Evolutionary conservation across 2,888 invertebrate genomes (phyloP).

Genomic region (Odiellus spinosus): DNA sequence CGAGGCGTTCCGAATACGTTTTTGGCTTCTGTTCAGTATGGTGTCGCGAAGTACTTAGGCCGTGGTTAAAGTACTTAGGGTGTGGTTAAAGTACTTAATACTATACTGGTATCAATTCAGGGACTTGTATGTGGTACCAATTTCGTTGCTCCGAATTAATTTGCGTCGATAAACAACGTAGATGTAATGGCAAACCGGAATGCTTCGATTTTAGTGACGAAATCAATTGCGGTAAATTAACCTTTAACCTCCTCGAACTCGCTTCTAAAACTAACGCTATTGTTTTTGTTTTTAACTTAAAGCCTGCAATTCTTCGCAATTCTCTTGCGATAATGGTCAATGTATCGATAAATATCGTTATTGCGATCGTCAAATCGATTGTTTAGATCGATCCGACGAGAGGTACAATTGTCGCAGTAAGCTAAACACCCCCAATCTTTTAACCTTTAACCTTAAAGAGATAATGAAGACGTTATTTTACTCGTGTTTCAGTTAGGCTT

Average conservation of each 20-base stretch:
- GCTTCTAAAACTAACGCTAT: too few relatives aligned
- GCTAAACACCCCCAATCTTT: too few relatives aligned
- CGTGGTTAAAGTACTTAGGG: too few relatives aligned
- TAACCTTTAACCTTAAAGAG: too few relatives aligned
- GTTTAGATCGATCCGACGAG: conserved; percentile 18
- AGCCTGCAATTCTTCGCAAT: conserved; percentile 19
- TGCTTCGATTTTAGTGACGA: conserved; percentile 17
- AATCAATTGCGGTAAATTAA: conserved; percentile 13
- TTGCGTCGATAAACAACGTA: conserved; percentile 5
- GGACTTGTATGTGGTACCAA: conserved; percentile 36
- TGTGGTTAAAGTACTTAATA: too few relatives aligned
- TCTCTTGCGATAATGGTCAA: conserved; percentile 40
- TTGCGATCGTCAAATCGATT: conserved; percentile 35
- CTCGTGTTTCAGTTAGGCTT: too few relatives aligned
- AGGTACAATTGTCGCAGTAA: background rate
- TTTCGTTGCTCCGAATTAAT: conserved; percentile 34
- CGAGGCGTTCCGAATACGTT: too few relatives aligned
- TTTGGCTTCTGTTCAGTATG: too few relatives aligned
- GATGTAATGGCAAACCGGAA: conserved; percentile 17
- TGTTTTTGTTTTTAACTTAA: background rate
- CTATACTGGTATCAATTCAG: too few relatives aligned
- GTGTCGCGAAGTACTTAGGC: too few relatives aligned
- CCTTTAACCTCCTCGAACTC: too few relatives aligned
- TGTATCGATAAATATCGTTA: conserved; percentile 41
- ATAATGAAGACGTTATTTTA: too few relatives aligned